Evolutionary conservation across 2,888 invertebrate genomes (phyloP).

Genomic region (Thysanoteuthis rhombus): DNA sequence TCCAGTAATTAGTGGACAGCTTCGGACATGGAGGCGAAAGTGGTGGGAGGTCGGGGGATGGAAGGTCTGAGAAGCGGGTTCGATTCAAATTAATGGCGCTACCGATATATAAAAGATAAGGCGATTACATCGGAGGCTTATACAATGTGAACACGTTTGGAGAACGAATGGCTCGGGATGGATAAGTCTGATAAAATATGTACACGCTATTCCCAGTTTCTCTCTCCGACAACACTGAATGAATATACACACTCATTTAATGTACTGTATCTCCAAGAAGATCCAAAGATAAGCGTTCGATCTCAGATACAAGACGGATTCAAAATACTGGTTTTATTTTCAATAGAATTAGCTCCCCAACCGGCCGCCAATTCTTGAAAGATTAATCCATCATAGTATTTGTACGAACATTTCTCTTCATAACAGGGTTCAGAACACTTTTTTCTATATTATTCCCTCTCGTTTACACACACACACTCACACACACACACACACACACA

Average conservation of each 20-base stretch:
- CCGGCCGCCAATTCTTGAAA: too few species aligned
- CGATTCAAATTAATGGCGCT: background rate
- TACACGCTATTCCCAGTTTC: background rate
- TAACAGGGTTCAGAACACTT: too few species aligned
- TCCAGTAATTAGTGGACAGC: background rate
- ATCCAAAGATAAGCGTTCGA: too few species aligned
- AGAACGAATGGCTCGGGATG: background rate
- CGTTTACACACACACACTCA: background rate
- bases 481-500: background rate
- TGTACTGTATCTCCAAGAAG: too few species aligned
- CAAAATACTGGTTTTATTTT: too few species aligned
- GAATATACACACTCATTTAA: too few species aligned
- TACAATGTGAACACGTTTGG: background rate
- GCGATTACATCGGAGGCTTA: background rate
- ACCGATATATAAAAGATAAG: background rate
- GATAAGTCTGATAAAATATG: background rate
- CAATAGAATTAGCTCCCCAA: too few species aligned
- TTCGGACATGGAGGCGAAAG: background rate
- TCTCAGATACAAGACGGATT: too few species aligned
- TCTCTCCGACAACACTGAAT: background rate
- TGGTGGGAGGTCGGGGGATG: background rate
- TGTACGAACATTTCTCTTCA: too few species aligned
- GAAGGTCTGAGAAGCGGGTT: background rate
- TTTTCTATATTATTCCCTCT: too few species aligned
- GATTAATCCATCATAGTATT: too few species aligned